Percentiles rank a stretch among this genome's conserved stretches.
These are phyloP conservation scores for Eira barbara DNA, from an alignment of 2,113 vertebrate species.

Conservation along the genomic window DNA sequence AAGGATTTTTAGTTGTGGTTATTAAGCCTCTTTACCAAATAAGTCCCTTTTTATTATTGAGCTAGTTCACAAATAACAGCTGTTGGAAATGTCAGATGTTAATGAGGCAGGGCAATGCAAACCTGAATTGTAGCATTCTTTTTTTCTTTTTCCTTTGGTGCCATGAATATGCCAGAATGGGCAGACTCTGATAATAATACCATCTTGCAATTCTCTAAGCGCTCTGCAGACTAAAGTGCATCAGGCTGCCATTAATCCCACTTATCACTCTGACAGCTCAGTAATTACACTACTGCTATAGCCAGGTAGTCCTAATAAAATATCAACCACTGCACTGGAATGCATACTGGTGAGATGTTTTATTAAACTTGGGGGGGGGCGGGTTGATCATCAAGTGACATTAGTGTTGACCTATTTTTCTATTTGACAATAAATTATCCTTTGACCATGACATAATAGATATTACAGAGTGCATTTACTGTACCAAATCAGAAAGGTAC, in stretches of 20 bases:
- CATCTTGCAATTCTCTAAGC: slow-evolving; percentile 89
- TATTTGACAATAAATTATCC: slow-evolving; percentile 94
- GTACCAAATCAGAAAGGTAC: slow-evolving; percentile 78
- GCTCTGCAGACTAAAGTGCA: slow-evolving; percentile 91
- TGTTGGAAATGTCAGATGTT: slow-evolving; percentile 88
- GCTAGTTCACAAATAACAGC: slow-evolving; percentile 88
- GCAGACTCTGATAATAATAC: slow-evolving; percentile 89
- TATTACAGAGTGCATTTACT: slow-evolving; percentile 86
- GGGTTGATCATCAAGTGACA: slow-evolving; percentile 92
- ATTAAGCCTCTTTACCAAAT: slow-evolving; percentile 80
- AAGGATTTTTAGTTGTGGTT: slow-evolving; percentile 63
- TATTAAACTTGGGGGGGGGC: slow-evolving; percentile 88
- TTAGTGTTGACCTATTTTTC: slow-evolving; percentile 92
- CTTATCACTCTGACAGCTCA: slow-evolving; percentile 94
- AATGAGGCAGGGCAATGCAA: slow-evolving; percentile 82
- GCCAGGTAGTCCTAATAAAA: slow-evolving; percentile 90
- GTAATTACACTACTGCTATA: slow-evolving; percentile 90
- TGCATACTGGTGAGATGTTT: slow-evolving; percentile 85
- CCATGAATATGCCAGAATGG: slow-evolving; percentile 86
- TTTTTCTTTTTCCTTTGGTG: slow-evolving; percentile 67
- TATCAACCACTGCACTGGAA: slow-evolving; percentile 82
- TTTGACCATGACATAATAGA: slow-evolving; percentile 86
- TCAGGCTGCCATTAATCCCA: slow-evolving; percentile 94
- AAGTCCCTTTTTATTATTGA: slow-evolving; percentile 85
- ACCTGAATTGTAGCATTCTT: slow-evolving; percentile 82